Percentiles rank a stretch among this genome's conserved stretches.
Conservation (phyloP, 2,113 vertebrate species). For the Pluvianellus socialis region DNA sequence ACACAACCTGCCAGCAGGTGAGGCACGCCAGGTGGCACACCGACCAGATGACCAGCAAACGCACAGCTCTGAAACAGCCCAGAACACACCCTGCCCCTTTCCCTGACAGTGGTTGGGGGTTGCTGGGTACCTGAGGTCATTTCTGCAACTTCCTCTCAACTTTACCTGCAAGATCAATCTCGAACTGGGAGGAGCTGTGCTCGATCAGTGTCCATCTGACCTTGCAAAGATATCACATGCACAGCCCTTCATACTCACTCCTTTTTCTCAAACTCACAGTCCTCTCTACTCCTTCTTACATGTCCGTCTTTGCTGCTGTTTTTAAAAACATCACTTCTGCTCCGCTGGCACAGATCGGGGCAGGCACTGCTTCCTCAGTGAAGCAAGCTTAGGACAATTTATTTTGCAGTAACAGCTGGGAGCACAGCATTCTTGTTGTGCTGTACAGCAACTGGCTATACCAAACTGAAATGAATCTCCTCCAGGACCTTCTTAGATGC, state of each 20-base stretch:
- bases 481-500: neutral
- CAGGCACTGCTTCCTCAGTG: neutral
- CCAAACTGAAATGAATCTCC: neutral
- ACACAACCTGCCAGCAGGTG: neutral
- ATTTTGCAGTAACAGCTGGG: neutral
- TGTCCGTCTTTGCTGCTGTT: neutral
- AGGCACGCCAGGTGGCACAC: neutral
- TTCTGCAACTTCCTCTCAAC: neutral
- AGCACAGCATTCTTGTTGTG: neutral
- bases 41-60: fast-evolving
- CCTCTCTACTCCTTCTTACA: neutral
- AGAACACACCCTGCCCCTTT: neutral
- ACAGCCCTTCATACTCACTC: neutral
- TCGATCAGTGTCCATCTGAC: neutral
- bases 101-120: too few relatives aligned
- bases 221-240: neutral
- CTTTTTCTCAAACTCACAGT: neutral
- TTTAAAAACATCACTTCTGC: neutral
- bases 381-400: neutral
- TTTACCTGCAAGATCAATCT: neutral
- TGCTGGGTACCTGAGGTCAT: neutral
- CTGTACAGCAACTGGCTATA: neutral
- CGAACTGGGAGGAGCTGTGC: fast-evolving
- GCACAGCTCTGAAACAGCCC: neutral
- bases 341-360: neutral